Evolutionary conservation across 2,113 vertebrate species (phyloP).

Genomic region (Strix uralensis): DNA sequence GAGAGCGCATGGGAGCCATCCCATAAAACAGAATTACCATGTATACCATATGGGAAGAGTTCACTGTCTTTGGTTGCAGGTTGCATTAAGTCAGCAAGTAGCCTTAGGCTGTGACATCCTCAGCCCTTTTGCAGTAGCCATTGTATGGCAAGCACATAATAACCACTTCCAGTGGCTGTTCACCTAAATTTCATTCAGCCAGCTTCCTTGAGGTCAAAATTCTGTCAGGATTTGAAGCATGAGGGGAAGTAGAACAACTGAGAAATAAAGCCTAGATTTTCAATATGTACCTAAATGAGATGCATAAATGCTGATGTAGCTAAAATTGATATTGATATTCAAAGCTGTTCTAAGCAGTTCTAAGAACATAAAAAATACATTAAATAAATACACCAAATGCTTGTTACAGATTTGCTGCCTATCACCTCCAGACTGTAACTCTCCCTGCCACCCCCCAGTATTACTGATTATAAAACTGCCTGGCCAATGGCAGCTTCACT

Average conservation of each 20-base stretch:
- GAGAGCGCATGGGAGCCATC: background rate
- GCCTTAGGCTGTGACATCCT: background rate
- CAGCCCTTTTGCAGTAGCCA: background rate
- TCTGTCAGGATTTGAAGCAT: background rate
- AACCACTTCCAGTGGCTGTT: background rate
- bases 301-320: background rate
- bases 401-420: background rate
- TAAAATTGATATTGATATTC: slow-evolving; percentile 17
- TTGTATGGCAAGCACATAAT: accelerated
- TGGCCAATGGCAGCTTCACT: background rate
- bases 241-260: background rate
- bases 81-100: background rate
- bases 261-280: background rate
- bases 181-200: background rate
- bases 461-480: background rate
- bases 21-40: background rate
- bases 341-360: slow-evolving; percentile 23
- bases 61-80: background rate
- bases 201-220: background rate
- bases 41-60: background rate
- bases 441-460: background rate
- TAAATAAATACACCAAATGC: background rate
- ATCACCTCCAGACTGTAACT: background rate
- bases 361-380: slow-evolving; percentile 16
- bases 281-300: background rate